Evolutionary conservation across 2,113 vertebrate genomes (phyloP).

Genomic region (Xiphophorus maculatus): DNA sequence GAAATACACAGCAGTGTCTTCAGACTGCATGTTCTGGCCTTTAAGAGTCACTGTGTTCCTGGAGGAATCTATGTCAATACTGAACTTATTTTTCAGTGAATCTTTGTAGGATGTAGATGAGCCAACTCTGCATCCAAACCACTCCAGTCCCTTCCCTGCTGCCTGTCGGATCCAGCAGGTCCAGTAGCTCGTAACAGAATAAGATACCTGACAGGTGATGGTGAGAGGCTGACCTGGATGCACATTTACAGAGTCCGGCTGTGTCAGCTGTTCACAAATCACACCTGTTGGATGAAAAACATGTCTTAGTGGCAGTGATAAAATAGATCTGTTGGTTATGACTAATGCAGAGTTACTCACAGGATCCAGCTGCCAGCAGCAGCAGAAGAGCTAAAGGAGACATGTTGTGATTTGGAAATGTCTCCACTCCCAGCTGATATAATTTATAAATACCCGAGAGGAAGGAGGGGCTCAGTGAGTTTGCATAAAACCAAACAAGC

Average conservation of each 20-base stretch:
- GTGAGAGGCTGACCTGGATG: not conserved
- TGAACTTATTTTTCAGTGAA: not conserved
- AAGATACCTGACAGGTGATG: not conserved
- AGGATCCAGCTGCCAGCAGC: not conserved
- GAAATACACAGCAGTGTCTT: constrained; percentile 41
- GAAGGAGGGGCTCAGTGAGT: not conserved
- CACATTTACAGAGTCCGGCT: not conserved
- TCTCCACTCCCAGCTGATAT: not conserved
- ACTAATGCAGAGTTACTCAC: not conserved
- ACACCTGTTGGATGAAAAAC: not conserved
- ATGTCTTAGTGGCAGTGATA: not conserved
- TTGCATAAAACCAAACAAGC: not conserved
- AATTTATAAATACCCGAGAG: not conserved
- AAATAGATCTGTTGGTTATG: not conserved
- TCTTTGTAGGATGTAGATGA: not conserved
- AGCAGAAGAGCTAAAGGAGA: not conserved
- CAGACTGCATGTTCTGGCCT: constrained; percentile 12
- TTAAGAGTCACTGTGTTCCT: constrained; percentile 6
- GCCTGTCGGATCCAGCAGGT: not conserved
- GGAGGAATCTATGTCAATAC: not conserved
- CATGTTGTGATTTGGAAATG: not conserved
- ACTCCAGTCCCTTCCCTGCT: constrained; percentile 36
- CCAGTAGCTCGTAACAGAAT: not conserved
- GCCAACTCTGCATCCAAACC: constrained; percentile 28
- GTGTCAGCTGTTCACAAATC: not conserved